Evolutionary conservation across 1,140 invertebrate genomes (phyloP).

Genomic region (Pissodes strobi): DNA sequence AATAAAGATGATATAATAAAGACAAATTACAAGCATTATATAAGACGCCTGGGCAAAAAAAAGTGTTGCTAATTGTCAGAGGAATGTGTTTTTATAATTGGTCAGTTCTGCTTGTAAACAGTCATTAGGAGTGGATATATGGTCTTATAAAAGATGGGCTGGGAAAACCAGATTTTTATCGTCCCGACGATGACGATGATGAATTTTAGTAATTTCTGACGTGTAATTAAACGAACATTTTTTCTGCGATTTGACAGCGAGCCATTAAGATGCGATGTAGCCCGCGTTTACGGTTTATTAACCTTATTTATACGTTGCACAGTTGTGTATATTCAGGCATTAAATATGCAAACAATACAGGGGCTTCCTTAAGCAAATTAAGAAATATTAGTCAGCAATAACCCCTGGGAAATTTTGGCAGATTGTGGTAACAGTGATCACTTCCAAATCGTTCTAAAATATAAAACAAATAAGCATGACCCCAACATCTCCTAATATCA

Average conservation of each 20-base stretch:
- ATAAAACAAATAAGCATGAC: too few relatives aligned
- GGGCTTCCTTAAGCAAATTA: too few relatives aligned
- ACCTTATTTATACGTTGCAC: not conserved
- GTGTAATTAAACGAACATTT: not conserved
- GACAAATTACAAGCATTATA: too few relatives aligned
- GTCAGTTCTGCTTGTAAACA: not conserved
- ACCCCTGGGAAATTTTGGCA: too few relatives aligned
- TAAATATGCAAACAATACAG: too few relatives aligned
- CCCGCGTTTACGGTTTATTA: not conserved
- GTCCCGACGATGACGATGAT: not conserved
- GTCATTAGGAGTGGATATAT: not conserved
- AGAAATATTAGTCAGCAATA: too few relatives aligned
- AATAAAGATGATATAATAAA: too few relatives aligned
- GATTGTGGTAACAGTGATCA: too few relatives aligned
- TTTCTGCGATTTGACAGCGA: not conserved
- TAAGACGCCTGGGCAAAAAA: not conserved
- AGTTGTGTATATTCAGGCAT: not conserved
- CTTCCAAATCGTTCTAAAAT: too few relatives aligned
- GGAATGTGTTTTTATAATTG: constrained; percentile 1
- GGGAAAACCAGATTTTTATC: constrained; percentile 7
- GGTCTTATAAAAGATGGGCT: not conserved
- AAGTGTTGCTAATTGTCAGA: not conserved
- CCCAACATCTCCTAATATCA: too few relatives aligned
- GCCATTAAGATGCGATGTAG: not conserved
- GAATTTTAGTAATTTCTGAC: not conserved